Evolutionary conservation across 1,140 invertebrate genomes (phyloP).

Genomic region (Orchesella cincta): DNA sequence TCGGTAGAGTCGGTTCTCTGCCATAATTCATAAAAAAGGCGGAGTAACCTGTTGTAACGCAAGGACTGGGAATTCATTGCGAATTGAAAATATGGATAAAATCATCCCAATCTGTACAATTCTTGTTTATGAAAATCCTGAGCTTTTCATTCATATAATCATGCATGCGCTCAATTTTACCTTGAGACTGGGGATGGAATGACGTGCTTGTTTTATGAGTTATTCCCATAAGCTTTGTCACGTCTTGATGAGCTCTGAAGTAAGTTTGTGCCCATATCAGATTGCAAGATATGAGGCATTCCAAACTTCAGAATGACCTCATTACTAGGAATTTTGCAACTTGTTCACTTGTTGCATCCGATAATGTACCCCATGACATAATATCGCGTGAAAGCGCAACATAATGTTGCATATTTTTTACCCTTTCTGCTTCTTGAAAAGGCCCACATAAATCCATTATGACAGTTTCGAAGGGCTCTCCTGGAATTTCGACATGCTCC

Average conservation of each 20-base stretch:
- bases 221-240: background rate
- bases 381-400: background rate
- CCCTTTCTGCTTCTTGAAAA: conserved; percentile 52
- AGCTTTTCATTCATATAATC: background rate
- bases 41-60: background rate
- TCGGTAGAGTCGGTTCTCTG: background rate
- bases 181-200: conserved; percentile 8
- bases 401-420: conserved; percentile 51
- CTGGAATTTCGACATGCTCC: background rate
- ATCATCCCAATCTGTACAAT: conserved; percentile 22
- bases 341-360: background rate
- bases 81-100: conserved; percentile 1
- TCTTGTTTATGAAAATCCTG: background rate
- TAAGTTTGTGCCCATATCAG: conserved; percentile 18
- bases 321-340: conserved; percentile 22
- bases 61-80: background rate
- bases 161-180: conserved; percentile 3
- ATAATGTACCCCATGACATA: conserved; percentile 11
- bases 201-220: conserved; percentile 20
- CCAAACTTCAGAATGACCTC: background rate
- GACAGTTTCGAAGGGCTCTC: conserved; percentile 32
- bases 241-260: background rate
- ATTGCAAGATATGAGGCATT: background rate
- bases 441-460: conserved; percentile 57
- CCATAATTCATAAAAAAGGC: background rate